Evolutionary conservation across 23 tunicate genomes (phyloP).

Genomic region (Phallusia fumigata): DNA sequence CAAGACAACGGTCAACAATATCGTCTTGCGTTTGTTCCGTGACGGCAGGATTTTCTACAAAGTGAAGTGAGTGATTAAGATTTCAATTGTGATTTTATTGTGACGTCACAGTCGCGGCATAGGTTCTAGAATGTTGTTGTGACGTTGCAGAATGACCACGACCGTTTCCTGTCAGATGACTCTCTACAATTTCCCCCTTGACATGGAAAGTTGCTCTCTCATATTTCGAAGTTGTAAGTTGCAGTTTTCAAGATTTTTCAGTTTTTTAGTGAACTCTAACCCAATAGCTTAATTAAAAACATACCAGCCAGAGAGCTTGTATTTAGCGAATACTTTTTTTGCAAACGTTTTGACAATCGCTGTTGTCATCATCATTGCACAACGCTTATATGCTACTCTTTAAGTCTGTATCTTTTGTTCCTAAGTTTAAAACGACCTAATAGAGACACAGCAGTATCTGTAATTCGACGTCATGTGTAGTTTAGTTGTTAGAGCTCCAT

Average conservation of each 20-base stretch:
- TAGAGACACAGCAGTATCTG: no score
- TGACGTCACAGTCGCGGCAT: background rate
- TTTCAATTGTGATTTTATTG: background rate
- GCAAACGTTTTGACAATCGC: no score
- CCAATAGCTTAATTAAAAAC: no score
- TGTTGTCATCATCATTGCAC: no score
- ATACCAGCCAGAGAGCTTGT: background rate
- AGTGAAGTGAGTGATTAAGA: conserved; percentile 48
- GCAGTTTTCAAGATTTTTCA: no score
- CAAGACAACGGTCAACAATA: conserved; percentile 62
- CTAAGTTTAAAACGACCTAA: no score
- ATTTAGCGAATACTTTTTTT: no score
- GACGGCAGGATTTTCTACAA: conserved; percentile 75
- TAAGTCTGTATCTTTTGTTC: no score
- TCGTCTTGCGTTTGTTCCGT: conserved; percentile 63
- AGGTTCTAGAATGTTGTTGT: background rate
- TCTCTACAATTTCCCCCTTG: conserved; percentile 84
- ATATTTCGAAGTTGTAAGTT: conserved; percentile 83
- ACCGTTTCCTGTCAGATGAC: conserved; percentile 98
- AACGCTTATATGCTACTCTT: no score
- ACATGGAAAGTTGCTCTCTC: conserved; percentile 80
- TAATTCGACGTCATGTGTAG: no score
- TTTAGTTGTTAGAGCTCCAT: no score
- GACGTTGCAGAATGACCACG: conserved; percentile 67
- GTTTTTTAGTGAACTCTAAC: background rate